Percentiles rank a stretch among this genome's conserved stretches.
These are phyloP conservation scores for Lepidurus couesii DNA, from an alignment of 1,140 invertebrate species.

Conservation along the genomic window DNA sequence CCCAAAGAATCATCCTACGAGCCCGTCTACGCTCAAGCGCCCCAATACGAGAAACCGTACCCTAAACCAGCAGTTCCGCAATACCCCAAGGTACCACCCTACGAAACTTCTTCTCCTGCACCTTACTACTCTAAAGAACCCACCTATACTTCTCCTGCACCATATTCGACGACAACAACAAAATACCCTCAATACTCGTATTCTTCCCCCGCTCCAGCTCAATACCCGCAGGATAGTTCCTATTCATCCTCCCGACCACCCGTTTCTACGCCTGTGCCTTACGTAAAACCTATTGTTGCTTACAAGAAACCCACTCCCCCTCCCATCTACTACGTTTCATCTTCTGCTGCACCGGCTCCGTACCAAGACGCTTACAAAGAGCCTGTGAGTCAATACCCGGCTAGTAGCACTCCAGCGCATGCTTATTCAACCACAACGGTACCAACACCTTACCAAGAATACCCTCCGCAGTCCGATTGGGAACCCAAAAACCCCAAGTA, in stretches of 20 bases:
- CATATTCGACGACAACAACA: not conserved
- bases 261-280: not conserved
- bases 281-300: not conserved
- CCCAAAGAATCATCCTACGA: not conserved
- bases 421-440: not conserved
- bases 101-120: not conserved
- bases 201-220: not conserved
- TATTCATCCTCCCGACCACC: not conserved
- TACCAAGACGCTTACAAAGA: not conserved
- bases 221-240: not conserved
- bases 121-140: not conserved
- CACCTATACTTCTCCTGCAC: not conserved
- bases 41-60: not conserved
- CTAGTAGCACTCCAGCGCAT: not conserved
- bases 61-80: not conserved
- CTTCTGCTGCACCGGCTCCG: not conserved
- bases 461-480: not conserved
- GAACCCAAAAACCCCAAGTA: not conserved
- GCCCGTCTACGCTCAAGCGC: not conserved
- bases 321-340: not conserved
- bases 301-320: not conserved
- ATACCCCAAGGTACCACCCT: not conserved
- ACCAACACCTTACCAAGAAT: not conserved
- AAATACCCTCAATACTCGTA: not conserved
- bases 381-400: not conserved